Conservation (phyloP, 1,140 invertebrate genomes). For the Drosophila saltans region DNA sequence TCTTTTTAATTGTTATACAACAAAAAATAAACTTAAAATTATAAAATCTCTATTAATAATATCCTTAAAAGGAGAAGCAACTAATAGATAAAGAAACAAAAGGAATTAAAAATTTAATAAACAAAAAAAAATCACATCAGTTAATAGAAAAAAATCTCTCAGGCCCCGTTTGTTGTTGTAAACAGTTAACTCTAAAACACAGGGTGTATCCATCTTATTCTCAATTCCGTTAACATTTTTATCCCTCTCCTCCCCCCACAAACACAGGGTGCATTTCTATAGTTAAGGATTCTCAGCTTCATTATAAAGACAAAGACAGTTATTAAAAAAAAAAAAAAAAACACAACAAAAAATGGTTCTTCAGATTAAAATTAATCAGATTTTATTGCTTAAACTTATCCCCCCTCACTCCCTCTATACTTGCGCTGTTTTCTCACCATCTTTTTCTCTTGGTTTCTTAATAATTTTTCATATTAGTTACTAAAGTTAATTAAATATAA, state of each 20-base stretch:
- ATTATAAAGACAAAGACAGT: too few species aligned
- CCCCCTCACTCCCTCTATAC: too few species aligned
- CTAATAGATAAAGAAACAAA: neutral
- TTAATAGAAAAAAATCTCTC: slow-evolving; percentile 5
- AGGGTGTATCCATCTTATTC: neutral
- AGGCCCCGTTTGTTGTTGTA: neutral
- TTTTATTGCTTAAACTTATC: neutral
- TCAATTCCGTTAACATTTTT: neutral
- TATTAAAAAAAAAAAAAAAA: too few species aligned
- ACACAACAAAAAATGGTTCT: too few species aligned
- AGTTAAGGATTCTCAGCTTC: neutral
- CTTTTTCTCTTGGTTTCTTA: slow-evolving; percentile 51
- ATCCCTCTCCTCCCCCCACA: neutral
- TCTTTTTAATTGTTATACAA: neutral
- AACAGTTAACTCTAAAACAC: neutral
- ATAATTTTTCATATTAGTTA: slow-evolving; percentile 70
- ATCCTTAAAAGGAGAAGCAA: neutral
- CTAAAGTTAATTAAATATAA: slow-evolving; percentile 69
- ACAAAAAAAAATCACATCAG: neutral
- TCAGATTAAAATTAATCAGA: neutral
- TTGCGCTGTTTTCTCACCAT: slow-evolving; percentile 29
- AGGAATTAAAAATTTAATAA: neutral
- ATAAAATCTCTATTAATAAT: neutral
- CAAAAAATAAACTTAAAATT: neutral
- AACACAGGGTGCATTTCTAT: slow-evolving; percentile 1